Evolutionary conservation across 2,888 invertebrate species (phyloP), one percentile per base, ranked within the genome.

Genomic region (Biston stratarius): DNA sequence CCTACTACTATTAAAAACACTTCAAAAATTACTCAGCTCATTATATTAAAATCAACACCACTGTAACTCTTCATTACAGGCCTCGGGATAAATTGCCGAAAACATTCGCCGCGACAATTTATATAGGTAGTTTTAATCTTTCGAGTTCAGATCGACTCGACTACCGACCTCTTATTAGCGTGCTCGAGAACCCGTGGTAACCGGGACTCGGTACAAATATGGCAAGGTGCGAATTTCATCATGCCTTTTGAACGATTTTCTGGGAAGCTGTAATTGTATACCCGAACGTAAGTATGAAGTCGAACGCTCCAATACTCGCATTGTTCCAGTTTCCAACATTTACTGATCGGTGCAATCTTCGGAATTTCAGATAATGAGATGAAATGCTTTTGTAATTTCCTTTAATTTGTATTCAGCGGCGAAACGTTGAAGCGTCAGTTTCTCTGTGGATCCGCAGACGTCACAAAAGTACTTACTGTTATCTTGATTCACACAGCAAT

Each of bases 41-140:
- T 90, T 87, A 89, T 86, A 83, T 86, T 85, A 87, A 90, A 88
- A 89, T 87, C 85, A 87, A 89, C 87, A 87, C 83, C 77, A 82
- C 78, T 77, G 83, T 86, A 84, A 87, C 83, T 87, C 87, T 86
- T 89, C 85, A 87, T 88, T 86, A 87, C 79, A 69, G 77, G 64
- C 81, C 81, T 83, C 82, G 78, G 78, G 76, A 81, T 74, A 78
- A 77, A 77, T 77, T 79, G 71, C 75, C 78, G 71, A 81, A 82
- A 83, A 81, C 76, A 74, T 77, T 74, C 76, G 71, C 72, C 72
- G 72, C 69, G 76, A 76, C 79, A 76, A 82, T 79, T 81, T 79
- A 83, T 83, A 83, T 83, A n/a, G n/a, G n/a, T n/a, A 79, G 75
- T 74, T 79, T 78, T 77, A 81, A 83, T 83, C 78, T 77, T 71